phyloP scores from a whole-genome alignment of 2,888 invertebrate species.

The Panzeria rudis region DNA sequence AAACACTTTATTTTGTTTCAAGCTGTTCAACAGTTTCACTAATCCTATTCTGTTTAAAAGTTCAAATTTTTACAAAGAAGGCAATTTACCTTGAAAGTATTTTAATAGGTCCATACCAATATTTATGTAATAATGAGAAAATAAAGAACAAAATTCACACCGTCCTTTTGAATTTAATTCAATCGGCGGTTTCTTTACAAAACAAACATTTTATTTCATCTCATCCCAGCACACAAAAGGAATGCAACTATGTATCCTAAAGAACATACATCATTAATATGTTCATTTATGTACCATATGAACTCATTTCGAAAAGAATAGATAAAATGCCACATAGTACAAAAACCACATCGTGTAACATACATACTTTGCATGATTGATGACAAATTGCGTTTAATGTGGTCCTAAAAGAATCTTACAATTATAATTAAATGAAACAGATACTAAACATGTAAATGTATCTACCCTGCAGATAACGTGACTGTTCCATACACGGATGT shows the following conservation, averaged over 20 bases:
- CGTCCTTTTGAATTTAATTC: conserved; percentile 16
- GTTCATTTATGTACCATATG: neutral
- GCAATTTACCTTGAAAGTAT: no score
- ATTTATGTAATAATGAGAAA: conserved; percentile 20
- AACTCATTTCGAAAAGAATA: neutral
- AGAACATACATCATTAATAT: neutral
- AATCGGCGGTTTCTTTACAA: conserved; percentile 61
- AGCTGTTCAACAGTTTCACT: no score
- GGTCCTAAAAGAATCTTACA: conserved; percentile 22
- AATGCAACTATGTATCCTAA: conserved; percentile 1
- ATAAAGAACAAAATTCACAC: conserved; percentile 18
- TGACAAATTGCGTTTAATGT: conserved; percentile 72
- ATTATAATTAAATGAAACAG: conserved; percentile 9
- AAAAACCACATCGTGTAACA: conserved; percentile 66
- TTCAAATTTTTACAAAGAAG: no score
- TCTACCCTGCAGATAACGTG: no score
- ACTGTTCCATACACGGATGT: no score
- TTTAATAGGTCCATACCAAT: neutral
- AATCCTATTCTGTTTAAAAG: no score
- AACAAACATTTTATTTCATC: conserved; percentile 51
- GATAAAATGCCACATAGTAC: conserved; percentile 32
- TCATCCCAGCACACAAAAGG: conserved; percentile 9
- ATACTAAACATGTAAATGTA: conserved; percentile 39
- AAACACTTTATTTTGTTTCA: no score
- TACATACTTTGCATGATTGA: conserved; percentile 71